Conservation (phyloP, 2,113 vertebrate species). For the Antigone vipio region DNA sequence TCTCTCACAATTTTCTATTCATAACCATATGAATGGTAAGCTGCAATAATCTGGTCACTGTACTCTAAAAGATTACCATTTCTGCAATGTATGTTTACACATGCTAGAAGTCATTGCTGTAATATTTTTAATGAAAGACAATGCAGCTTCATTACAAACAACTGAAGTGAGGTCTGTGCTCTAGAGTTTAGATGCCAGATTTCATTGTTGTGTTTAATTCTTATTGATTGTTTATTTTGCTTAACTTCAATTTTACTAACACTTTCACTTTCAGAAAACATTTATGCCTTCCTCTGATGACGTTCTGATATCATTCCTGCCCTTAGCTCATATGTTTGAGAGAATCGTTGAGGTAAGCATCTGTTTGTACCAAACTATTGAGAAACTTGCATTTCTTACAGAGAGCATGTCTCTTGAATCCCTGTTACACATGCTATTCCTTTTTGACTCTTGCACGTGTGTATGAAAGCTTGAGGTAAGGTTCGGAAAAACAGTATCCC, state of each 20-base stretch:
- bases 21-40: neutral
- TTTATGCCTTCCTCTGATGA: constrained; percentile 75
- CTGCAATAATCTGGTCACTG: neutral
- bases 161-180: neutral
- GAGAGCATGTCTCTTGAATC: constrained; percentile 32
- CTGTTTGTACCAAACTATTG: neutral
- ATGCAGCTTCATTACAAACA: neutral
- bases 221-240: too few species aligned
- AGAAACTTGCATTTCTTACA: constrained; percentile 65
- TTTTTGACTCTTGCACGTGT: constrained; percentile 81
- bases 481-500: neutral
- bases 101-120: neutral
- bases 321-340: constrained; percentile 98
- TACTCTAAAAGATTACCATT: neutral
- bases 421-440: constrained; percentile 70
- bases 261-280: constrained; percentile 78
- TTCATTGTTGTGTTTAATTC: neutral
- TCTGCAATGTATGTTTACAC: neutral
- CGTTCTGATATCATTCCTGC: constrained; percentile 92
- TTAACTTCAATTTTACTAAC: neutral
- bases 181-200: neutral
- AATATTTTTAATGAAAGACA: neutral
- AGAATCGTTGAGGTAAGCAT: constrained; percentile 88
- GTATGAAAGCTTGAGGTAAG: constrained; percentile 80
- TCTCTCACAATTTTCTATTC: neutral